Percentiles rank a stretch among this genome's conserved stretches.
Conservation (phyloP, 2,797 vertebrate species). For the Enoplosus armatus region DNA sequence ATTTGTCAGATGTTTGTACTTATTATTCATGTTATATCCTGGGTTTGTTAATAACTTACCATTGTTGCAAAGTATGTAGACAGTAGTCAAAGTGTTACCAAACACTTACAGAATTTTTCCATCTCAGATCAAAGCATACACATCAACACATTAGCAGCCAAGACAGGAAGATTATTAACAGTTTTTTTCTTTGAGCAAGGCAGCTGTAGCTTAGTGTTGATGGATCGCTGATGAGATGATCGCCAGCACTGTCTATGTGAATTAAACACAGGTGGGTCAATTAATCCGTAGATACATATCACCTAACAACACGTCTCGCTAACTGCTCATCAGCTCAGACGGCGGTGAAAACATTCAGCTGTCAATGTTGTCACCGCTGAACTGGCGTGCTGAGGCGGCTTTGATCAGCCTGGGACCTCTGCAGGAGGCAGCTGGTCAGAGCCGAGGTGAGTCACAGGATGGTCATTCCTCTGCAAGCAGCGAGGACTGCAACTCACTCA, state of each 20-base stretch:
- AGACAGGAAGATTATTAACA: conserved; percentile 74
- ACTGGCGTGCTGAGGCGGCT: conserved; percentile 60
- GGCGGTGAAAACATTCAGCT: conserved; percentile 66
- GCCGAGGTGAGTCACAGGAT: conserved; percentile 77
- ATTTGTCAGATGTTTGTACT: background rate
- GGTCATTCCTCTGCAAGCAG: conserved; percentile 61
- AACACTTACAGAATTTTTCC: conserved; percentile 56
- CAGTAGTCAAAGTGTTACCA: conserved; percentile 33
- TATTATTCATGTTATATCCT: background rate
- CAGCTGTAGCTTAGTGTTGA: conserved; percentile 81
- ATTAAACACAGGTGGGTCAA: conserved; percentile 86
- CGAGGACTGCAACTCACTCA: conserved; percentile 54
- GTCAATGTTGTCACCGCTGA: conserved; percentile 72
- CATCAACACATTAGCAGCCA: conserved; percentile 72
- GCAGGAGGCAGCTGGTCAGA: conserved; percentile 75
- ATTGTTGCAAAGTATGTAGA: conserved; percentile 9
- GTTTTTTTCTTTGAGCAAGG: conserved; percentile 35
- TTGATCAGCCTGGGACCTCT: conserved; percentile 80
- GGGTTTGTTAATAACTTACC: conserved; percentile 11
- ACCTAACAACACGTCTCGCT: conserved; percentile 64
- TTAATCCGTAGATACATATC: conserved; percentile 81
- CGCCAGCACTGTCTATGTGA: conserved; percentile 67
- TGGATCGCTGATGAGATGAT: conserved; percentile 77
- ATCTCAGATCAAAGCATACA: conserved; percentile 66
- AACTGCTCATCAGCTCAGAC: conserved; percentile 69